Conservation (phyloP, 1,140 invertebrate genomes). For the Leguminivora glycinivorella region DNA sequence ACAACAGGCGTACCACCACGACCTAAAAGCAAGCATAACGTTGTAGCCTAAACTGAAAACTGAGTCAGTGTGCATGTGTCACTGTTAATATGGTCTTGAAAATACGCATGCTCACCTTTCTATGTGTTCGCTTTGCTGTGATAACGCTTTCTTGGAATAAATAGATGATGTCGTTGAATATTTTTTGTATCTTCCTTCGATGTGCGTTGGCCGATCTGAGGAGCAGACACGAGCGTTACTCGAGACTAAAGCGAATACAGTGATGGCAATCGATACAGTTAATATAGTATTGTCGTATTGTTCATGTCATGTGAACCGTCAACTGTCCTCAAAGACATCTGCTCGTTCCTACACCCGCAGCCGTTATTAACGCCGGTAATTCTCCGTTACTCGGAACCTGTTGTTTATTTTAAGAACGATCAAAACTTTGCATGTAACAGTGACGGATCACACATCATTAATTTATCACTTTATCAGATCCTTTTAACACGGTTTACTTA, state of each 20-base stretch:
- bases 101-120: constrained; percentile 57
- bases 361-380: constrained; percentile 14
- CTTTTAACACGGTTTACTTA: neutral
- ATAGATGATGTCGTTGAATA: constrained; percentile 73
- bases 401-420: constrained; percentile 24
- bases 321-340: constrained; percentile 26
- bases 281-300: constrained; percentile 28
- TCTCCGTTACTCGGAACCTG: constrained; percentile 3
- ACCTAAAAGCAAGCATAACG: constrained; percentile 73
- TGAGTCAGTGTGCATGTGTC: neutral
- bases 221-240: constrained; percentile 42
- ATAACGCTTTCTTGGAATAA: constrained; percentile 72
- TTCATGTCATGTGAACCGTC: constrained; percentile 28
- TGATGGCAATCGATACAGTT: constrained; percentile 46
- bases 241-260: constrained; percentile 34
- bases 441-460: neutral
- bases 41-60: constrained; percentile 20
- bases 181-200: constrained; percentile 74
- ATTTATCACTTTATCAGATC: neutral
- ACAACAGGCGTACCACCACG: constrained; percentile 87
- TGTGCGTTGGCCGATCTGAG: constrained; percentile 68
- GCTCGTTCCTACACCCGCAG: constrained; percentile 18
- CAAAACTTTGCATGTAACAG: constrained; percentile 9
- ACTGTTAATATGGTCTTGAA: neutral
- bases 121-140: constrained; percentile 70